Conservation (phyloP, 1,140 invertebrate species). For the Diachasma alloeum region DNA sequence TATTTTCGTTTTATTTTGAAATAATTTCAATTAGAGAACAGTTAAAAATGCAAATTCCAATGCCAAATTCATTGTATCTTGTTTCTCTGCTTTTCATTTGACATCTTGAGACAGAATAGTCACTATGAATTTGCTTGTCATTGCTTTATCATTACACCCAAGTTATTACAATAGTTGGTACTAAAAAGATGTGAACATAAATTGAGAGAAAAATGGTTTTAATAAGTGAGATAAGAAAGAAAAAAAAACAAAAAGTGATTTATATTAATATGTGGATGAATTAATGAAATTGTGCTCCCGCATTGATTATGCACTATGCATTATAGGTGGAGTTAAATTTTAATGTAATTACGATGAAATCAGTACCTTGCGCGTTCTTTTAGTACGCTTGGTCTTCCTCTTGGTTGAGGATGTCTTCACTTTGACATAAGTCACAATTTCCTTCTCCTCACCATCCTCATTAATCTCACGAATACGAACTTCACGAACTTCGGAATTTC, state of each 20-base stretch:
- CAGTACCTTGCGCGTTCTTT: conserved; percentile 60
- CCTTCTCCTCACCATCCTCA: conserved; percentile 51
- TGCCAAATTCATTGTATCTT: conserved; percentile 14
- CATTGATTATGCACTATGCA: not conserved
- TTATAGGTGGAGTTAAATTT: not conserved
- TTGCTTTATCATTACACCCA: not conserved
- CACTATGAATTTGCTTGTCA: not conserved
- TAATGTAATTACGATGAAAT: conserved; percentile 23
- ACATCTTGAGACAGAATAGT: not conserved
- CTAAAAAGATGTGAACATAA: too few relatives aligned
- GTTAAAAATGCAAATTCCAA: conserved; percentile 18
- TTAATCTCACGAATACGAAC: conserved; percentile 58
- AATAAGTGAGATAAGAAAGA: not conserved
- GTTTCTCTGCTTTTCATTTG: not conserved
- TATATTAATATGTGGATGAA: not conserved
- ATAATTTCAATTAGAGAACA: conserved; percentile 13
- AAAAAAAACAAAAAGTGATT: not conserved
- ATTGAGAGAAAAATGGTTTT: not conserved
- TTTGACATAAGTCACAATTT: conserved; percentile 58
- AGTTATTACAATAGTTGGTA: not conserved
- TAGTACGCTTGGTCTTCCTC: conserved; percentile 50
- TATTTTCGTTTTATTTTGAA: not conserved
- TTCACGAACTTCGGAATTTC: conserved; percentile 44
- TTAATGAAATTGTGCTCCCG: not conserved
- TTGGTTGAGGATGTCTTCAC: conserved; percentile 37